Evolutionary conservation across 2,113 vertebrate genomes (phyloP), one percentile per base, ranked within the genome.

Genomic region (Lanius collurio): DNA sequence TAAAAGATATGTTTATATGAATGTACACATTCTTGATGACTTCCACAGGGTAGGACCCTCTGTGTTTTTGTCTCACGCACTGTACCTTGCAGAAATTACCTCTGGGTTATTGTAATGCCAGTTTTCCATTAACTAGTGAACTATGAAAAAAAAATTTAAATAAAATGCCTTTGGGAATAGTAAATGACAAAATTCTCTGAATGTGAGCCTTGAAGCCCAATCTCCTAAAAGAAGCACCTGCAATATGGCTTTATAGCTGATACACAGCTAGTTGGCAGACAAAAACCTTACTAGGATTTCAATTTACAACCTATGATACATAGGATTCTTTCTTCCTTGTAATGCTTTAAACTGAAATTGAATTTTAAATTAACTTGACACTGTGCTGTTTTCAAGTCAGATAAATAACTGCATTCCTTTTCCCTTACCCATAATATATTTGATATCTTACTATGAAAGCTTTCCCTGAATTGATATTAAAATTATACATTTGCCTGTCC

Each of bases 361-460:
- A 95, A 96, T 96, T 97, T 97, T 97, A 95, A 96, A 96, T 96
- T 94, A 93, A 92, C 65, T 91, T 94, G 94, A 94, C 83, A 89
- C 75, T 91, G n/a, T 87, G 88, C 79, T 96, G 42, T 96, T 96
- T 96, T 93, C 83, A 89, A 94, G 88, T 90, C 83, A 84, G 88
- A 95, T 94, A 94, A 95, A 92, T 93, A 93, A 88, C 52, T 8
- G 3, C 64, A 26, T 90, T 92, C 46, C 55, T 92, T 93, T 91
- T 82, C 42, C 56, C 16, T 83, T 62, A 63, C 4, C 82, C 53
- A 33, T 83, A 96, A 89, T 79, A 53, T 86, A 93, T 90, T 90
- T 88, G 71, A 71, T 93, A 80, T 81, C 82, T 88, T 81, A 81
- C 60, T 92, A 44, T 78, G 78, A 95, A 92, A 80, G 35, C 64